Base-by-base conservation (phyloP, 1,140 invertebrate species). In the Odontomachus brunneus region DNA sequence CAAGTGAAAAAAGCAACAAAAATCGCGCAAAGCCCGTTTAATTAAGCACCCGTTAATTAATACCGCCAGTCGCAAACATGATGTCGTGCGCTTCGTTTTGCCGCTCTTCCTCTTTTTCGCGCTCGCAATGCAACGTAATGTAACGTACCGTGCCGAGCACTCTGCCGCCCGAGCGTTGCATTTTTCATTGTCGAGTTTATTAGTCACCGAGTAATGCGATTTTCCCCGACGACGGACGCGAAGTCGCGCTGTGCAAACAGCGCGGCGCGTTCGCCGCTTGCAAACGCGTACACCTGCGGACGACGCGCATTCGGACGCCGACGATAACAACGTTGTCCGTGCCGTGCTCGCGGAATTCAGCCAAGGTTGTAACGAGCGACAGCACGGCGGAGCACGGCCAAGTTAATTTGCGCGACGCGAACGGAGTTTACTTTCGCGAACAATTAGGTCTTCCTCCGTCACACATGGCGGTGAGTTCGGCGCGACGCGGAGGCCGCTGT, bases 401-500 rank as follows among this genome's bases (percentile, higher is more conserved):
- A 51, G 60, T 19, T 66, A 76, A 66, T 76, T 76, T 33, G 74
- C 22, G 44, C 65, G 44, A 49, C 74, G 60, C 15, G 60, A 53
- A 15, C 19, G 19, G 53, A 76, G 60, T 66, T 76, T 76, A 66
- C 74, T 65, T 76, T 66, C n/a, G n/a, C 48, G 44, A 24, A 33
- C 60, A 76, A 76, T 76, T 76, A 76, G 74, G 29, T 66, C 48
- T 29, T 76, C 44, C 5, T 19, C 33, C 48, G 60, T 62, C 15
- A 22, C 12, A 51, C 29, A 14, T 7, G 38, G n/a, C 17, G 73
- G 38, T 24, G 33, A 76, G 48, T 76, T 51, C 19, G 60, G 4
- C 38, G 38, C 63, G 59, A 5, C 59, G 29, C 60, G 24, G 53
- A 38, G 48, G 44, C n/a, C 65, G 22, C 26, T 49, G 44, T n/a